Conservation (phyloP, 2,797 vertebrate species). For the Menidia menidia region DNA sequence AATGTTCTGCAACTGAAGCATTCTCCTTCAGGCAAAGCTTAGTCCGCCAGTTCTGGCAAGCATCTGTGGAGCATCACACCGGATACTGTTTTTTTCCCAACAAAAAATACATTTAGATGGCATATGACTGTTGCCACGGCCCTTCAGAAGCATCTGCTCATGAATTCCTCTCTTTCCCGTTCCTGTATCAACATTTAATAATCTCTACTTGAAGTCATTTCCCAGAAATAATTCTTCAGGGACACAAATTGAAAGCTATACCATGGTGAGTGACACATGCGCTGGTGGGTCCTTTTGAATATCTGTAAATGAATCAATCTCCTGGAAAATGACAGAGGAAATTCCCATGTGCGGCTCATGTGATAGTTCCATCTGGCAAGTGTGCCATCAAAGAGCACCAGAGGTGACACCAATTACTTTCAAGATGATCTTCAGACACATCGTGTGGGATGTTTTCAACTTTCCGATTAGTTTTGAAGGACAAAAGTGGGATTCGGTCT, state of each 20-base stretch:
- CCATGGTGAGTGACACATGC: background rate
- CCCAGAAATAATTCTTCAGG: background rate
- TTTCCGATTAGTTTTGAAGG: background rate
- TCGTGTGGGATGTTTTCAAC: background rate
- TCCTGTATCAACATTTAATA: background rate
- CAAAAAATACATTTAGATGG: slow-evolving; percentile 26
- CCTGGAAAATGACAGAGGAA: slow-evolving; percentile 2
- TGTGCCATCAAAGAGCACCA: background rate
- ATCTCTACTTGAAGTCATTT: background rate
- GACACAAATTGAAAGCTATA: background rate
- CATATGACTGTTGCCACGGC: slow-evolving; percentile 9
- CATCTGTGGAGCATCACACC: slow-evolving; percentile 35
- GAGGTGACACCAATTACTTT: slow-evolving; percentile 7
- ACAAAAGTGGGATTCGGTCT: background rate
- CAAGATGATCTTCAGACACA: slow-evolving; percentile 7
- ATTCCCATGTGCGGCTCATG: background rate
- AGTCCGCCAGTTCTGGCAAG: slow-evolving; percentile 57
- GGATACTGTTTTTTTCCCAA: slow-evolving; percentile 15
- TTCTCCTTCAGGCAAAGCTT: slow-evolving; percentile 64
- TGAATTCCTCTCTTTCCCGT: background rate
- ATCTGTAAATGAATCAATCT: slow-evolving; percentile 1
- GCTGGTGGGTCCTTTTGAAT: background rate
- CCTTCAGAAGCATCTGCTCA: slow-evolving; percentile 12
- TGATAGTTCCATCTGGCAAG: slow-evolving; percentile 9
- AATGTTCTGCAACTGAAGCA: slow-evolving; percentile 38